Evolutionary conservation across 2,888 invertebrate species (phyloP).

Genomic region (Yponomeuta malinellus): DNA sequence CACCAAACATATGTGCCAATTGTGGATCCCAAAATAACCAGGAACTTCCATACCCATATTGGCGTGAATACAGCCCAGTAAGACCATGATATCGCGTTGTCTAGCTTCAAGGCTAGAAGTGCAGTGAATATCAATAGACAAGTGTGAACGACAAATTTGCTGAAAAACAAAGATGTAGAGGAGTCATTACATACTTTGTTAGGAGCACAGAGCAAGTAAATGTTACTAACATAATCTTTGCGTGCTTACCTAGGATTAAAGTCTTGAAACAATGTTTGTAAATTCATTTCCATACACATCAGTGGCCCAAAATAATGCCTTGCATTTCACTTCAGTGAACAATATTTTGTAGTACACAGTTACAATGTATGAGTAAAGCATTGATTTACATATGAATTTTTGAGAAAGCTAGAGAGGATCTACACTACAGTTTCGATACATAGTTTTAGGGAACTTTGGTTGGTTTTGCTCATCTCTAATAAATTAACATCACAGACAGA

Average conservation of each 20-base stretch:
- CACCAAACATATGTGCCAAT: slow-evolving; percentile 97
- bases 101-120: slow-evolving; percentile 92
- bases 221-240: background rate
- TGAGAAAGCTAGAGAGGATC: background rate
- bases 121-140: slow-evolving; percentile 94
- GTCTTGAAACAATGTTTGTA: slow-evolving; percentile 92
- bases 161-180: slow-evolving; percentile 67
- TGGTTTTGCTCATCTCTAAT: no score
- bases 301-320: slow-evolving; percentile 31
- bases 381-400: background rate
- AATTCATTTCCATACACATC: slow-evolving; percentile 83
- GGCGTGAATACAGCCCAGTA: slow-evolving; percentile 98
- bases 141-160: slow-evolving; percentile 97
- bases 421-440: no score
- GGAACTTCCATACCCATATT: slow-evolving; percentile 97
- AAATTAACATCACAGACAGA: no score
- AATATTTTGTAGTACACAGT: background rate
- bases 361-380: background rate
- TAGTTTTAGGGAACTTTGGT: no score
- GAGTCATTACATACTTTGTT: slow-evolving; percentile 17
- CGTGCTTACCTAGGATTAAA: slow-evolving; percentile 89
- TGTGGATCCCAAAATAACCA: slow-evolving; percentile 92
- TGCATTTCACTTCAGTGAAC: slow-evolving; percentile 38
- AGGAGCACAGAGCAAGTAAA: no score
- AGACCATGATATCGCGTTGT: slow-evolving; percentile 92